Evolutionary conservation across 2,888 invertebrate species (phyloP).

Genomic region (Mesoligia furuncula): DNA sequence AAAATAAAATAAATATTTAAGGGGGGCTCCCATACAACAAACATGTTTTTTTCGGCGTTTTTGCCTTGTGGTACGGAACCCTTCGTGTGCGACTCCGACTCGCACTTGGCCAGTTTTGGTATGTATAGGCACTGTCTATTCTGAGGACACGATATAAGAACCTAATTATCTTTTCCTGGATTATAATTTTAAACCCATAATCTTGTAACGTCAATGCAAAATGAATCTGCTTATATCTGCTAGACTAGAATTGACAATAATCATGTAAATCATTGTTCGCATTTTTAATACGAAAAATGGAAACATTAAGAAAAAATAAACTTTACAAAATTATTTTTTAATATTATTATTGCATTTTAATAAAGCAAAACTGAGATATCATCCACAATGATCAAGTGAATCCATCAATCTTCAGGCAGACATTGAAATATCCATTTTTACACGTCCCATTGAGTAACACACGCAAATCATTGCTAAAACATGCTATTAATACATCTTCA

Average conservation of each 20-base stretch:
- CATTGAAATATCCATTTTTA: constrained; percentile 17
- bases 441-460: constrained; percentile 11
- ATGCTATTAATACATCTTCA: constrained; percentile 26
- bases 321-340: not conserved
- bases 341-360: not conserved
- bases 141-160: not conserved
- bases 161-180: not conserved
- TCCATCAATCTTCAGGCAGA: constrained; percentile 11
- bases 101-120: too few relatives aligned
- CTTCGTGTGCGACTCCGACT: too few relatives aligned
- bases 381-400: not conserved
- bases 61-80: too few relatives aligned
- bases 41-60: too few relatives aligned
- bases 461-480: constrained; percentile 35
- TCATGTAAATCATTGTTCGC: not conserved
- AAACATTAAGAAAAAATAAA: not conserved
- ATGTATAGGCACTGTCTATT: not conserved
- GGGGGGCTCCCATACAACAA: too few relatives aligned
- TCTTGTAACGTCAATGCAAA: not conserved
- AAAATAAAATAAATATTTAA: too few relatives aligned
- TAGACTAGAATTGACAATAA: not conserved
- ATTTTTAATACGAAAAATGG: not conserved
- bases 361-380: not conserved
- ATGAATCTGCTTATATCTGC: not conserved
- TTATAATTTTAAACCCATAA: not conserved